Base-by-base conservation (phyloP, 2,113 vertebrate species). In the Gallinago media region DNA sequence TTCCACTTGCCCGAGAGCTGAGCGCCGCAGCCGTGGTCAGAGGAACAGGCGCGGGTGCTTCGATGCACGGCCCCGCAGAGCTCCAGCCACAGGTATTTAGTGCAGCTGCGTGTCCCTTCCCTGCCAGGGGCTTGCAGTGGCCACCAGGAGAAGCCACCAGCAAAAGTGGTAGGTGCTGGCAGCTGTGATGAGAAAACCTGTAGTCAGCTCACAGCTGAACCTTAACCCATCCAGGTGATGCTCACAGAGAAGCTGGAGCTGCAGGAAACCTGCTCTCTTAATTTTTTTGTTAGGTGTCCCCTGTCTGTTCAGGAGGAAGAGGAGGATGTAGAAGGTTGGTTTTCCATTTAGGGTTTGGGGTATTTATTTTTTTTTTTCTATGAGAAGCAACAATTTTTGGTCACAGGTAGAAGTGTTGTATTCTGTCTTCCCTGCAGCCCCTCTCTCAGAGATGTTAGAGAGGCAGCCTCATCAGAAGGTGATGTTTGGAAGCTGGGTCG, bases 31-130 rank as follows among this genome's bases (percentile, higher is more conserved):
- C 4, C 16, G 0, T 2, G 76, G n/a, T 11, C 15, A 26, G 47
- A 34, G 47, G 73, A 74, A 14, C 4, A 61, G 61, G 54, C 46
- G 10, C 32, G 25, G 23, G 66, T 31, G 47, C 8, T 66, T 36
- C 1, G 6, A 12, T 8, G 52, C 31, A 1, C 3, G n/a, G 46
- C 52, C 52, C 52, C 1, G 2, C 34, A 19, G 68, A 38, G 73
- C 50, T 75, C 49, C 54, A 15, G 31, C 38, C 6, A 8, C 52
- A 91, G 77, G 61, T 89, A 46, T 40, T 80, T 9, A 8, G 18
- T 3, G 4, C 15, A 11, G 40, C 68, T 42, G 58, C n/a, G 0
- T 4, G 32, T 71, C 29, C 47, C 75, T 25, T 86, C 15, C 49
- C 34, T 44, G 67, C 56, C 38, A 6, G 58, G 21, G 61, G 4